Percentiles rank a stretch among this genome's conserved stretches.
These are phyloP conservation scores for Lithobates pipiens DNA, from an alignment of 2,797 vertebrate species.

Conservation along the genomic window DNA sequence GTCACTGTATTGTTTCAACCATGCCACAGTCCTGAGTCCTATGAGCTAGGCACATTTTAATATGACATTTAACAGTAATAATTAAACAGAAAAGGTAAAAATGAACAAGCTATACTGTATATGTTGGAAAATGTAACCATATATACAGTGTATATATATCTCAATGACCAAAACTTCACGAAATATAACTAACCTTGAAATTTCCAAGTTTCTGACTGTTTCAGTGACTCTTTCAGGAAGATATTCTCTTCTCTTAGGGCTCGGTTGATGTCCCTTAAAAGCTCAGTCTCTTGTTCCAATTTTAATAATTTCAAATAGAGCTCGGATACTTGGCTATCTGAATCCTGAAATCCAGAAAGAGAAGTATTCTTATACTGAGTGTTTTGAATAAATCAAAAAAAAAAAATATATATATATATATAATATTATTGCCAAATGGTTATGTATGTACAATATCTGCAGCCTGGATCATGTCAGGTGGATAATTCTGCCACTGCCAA, in stretches of 20 bases:
- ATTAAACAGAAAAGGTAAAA: too few relatives aligned
- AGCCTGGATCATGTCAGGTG: background rate
- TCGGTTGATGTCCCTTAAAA: constrained; percentile 79
- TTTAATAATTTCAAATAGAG: constrained; percentile 67
- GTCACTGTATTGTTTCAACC: too few relatives aligned
- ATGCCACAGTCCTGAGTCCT: too few relatives aligned
- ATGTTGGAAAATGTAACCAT: too few relatives aligned
- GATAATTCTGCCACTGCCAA: background rate
- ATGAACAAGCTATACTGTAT: too few relatives aligned
- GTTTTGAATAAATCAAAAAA: too few relatives aligned
- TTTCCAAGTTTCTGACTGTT: constrained; percentile 53
- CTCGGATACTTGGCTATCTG: constrained; percentile 63
- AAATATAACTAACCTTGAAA: constrained; percentile 70
- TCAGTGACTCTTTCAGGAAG: constrained; percentile 78
- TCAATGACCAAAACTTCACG: too few relatives aligned
- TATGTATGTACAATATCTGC: background rate
- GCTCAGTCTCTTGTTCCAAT: constrained; percentile 81
- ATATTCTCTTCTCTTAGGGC: constrained; percentile 82
- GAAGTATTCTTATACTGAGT: too few relatives aligned
- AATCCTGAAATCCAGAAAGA: constrained; percentile 53
- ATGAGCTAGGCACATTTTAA: too few relatives aligned
- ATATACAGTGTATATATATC: too few relatives aligned
- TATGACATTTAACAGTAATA: too few relatives aligned
- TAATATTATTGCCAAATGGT: background rate
- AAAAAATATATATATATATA: too few relatives aligned